These are phyloP conservation scores for Liposcelis brunnea DNA, from an alignment of 2,888 invertebrate genomes.

Conservation along the genomic window DNA sequence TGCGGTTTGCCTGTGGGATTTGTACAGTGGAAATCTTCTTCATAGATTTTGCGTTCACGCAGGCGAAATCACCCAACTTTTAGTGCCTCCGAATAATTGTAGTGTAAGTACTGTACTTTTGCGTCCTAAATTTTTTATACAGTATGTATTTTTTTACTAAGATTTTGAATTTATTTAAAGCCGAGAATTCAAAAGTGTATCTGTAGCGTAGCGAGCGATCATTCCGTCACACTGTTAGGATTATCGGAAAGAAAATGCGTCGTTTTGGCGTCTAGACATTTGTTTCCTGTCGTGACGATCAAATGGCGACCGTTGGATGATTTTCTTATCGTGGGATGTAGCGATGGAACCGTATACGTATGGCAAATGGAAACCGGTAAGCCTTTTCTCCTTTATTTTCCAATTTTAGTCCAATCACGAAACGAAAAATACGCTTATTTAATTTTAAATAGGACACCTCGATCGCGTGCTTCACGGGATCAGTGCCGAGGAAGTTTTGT, in stretches of 20 bases:
- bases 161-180: constrained; percentile 33
- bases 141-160: neutral
- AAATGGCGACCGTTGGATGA: constrained; percentile 96
- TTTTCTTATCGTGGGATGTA: constrained; percentile 92
- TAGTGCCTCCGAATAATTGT: constrained; percentile 85
- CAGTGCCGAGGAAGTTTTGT: constrained; percentile 87
- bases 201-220: constrained; percentile 93
- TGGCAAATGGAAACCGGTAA: constrained; percentile 98
- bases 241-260: constrained; percentile 86
- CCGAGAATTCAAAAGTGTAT: constrained; percentile 83
- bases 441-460: constrained; percentile 84
- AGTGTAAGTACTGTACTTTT: constrained; percentile 39
- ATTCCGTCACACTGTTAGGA: constrained; percentile 88
- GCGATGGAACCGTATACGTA: constrained; percentile 94
- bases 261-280: constrained; percentile 80
- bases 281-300: constrained; percentile 88
- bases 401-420: no score
- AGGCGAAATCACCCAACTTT: constrained; percentile 85
- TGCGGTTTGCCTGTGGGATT: constrained; percentile 91
- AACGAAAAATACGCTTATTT: no score
- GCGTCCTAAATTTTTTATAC: constrained; percentile 1
- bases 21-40: constrained; percentile 71
- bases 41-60: constrained; percentile 97
- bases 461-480: constrained; percentile 91
- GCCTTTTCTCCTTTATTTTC: no score